Conservation (phyloP, 2,888 invertebrate genomes). For the Bellardia bayeri region DNA sequence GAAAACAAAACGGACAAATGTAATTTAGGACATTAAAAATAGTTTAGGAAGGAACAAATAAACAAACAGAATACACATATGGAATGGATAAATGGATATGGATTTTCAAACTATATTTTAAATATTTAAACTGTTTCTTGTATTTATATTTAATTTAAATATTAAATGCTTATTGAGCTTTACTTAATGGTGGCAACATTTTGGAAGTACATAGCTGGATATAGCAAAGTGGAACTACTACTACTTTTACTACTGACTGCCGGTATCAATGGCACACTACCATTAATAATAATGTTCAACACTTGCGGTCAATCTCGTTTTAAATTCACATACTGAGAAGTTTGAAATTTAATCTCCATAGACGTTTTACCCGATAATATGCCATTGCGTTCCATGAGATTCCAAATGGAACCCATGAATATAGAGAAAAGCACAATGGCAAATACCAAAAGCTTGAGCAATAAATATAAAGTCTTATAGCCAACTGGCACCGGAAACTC, state of each 20-base stretch:
- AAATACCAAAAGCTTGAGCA: slow-evolving; percentile 87
- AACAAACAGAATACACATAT: too few species aligned
- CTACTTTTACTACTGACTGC: not conserved
- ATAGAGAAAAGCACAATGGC: slow-evolving; percentile 88
- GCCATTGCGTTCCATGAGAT: slow-evolving; percentile 91
- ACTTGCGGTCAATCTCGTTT: slow-evolving; percentile 64
- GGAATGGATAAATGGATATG: too few species aligned
- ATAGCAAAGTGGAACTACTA: not conserved
- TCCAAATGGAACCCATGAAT: slow-evolving; percentile 93
- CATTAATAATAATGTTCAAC: slow-evolving; percentile 18
- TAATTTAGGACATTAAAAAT: not conserved
- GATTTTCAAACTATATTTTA: not conserved
- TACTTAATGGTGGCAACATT: slow-evolving; percentile 37
- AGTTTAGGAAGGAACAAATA: too few species aligned
- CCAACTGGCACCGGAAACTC: slow-evolving; percentile 81
- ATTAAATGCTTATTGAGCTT: slow-evolving; percentile 80
- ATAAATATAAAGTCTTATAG: slow-evolving; percentile 84
- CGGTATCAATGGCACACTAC: not conserved
- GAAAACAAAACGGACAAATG: not conserved
- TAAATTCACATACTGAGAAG: slow-evolving; percentile 44
- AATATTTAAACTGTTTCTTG: not conserved
- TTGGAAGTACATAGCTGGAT: not conserved
- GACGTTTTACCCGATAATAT: slow-evolving; percentile 90
- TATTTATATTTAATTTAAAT: not conserved
- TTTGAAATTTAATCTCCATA: slow-evolving; percentile 86